These are phyloP conservation scores for Poeciliopsis gracilis DNA, from an alignment of 2,797 vertebrate genomes.

Conservation along the genomic window DNA sequence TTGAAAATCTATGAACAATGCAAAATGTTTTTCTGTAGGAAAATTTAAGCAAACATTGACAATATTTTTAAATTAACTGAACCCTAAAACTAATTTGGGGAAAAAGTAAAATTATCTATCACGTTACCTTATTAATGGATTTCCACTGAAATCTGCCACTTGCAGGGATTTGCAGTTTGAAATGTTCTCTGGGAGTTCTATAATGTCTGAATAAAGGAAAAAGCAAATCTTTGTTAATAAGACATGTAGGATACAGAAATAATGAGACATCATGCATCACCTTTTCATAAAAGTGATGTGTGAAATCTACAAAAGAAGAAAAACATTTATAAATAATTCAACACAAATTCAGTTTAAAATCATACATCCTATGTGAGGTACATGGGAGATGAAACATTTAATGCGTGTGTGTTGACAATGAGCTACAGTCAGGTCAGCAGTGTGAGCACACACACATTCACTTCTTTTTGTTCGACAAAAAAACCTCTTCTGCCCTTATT, in stretches of 20 bases:
- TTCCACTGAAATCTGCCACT: slow-evolving; percentile 98
- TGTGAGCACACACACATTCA: neutral
- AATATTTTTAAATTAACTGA: neutral
- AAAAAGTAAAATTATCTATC: neutral
- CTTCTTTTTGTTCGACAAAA: neutral
- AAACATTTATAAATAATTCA: neutral
- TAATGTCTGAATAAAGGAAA: slow-evolving; percentile 86
- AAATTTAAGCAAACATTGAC: neutral
- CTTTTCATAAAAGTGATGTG: neutral
- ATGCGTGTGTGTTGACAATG: neutral
- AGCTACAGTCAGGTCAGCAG: neutral
- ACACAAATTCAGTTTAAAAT: neutral
- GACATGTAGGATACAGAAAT: neutral
- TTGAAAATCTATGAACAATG: neutral
- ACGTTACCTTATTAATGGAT: slow-evolving; percentile 92
- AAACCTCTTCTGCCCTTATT: neutral
- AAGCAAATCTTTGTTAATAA: neutral
- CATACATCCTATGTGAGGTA: neutral
- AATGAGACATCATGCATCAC: neutral
- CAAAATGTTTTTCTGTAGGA: no score
- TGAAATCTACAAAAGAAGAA: neutral
- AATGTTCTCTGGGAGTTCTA: slow-evolving; percentile 98
- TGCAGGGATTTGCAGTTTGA: slow-evolving; percentile 96
- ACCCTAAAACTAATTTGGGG: neutral
- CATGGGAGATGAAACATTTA: neutral